Conservation (phyloP, 2,797 vertebrate species). For the Falco concolor region DNA sequence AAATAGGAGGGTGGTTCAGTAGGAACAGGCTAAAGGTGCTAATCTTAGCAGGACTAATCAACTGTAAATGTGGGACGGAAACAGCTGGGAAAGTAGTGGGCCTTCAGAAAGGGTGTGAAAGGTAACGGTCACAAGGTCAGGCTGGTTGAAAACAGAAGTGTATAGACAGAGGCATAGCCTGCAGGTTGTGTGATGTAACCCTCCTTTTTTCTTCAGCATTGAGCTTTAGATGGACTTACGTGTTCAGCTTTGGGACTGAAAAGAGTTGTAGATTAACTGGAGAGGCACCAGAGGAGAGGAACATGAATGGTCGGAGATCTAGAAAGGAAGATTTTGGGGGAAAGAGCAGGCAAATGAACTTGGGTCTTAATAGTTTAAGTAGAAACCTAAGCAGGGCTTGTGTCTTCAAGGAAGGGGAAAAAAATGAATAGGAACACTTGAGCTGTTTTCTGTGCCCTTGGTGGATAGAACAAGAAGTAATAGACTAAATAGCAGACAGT, state of each 20-base stretch:
- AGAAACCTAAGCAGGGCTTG: background rate
- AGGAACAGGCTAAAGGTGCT: background rate
- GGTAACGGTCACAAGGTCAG: background rate
- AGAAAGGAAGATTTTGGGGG: background rate
- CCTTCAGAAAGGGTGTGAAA: background rate
- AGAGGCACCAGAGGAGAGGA: background rate
- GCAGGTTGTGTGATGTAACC: background rate
- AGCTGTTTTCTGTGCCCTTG: background rate
- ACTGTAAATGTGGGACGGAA: background rate
- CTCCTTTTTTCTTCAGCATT: background rate
- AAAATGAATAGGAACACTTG: background rate
- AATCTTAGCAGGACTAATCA: background rate
- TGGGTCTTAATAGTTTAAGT: background rate
- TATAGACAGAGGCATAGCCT: background rate
- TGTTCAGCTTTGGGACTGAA: background rate
- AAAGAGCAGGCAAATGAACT: background rate
- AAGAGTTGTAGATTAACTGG: background rate
- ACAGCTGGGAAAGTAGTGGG: background rate
- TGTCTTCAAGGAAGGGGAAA: background rate
- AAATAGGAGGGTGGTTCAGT: background rate
- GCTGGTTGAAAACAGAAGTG: background rate
- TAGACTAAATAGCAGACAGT: background rate
- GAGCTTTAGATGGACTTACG: background rate
- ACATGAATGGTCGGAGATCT: background rate
- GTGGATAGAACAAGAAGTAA: background rate